Base-by-base conservation (phyloP, 1,140 invertebrate species). In the Elymnias hypermnestra region DNA sequence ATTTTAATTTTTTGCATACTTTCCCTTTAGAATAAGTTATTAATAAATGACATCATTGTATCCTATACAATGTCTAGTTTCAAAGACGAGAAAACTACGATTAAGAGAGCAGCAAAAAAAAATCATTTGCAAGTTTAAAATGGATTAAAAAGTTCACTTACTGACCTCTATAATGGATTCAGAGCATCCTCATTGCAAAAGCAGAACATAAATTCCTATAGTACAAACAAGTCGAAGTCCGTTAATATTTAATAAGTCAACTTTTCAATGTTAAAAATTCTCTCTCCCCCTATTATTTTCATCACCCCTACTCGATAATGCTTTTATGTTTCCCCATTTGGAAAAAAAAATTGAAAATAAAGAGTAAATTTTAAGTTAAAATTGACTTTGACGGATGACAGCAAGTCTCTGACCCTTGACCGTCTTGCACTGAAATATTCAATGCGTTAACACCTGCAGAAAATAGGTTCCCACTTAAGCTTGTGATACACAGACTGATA, bases 301-400 rank as follows among this genome's bases (percentile, higher is more conserved):
- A 70, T 49, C 64, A 55, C 54, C 54, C 61, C 55, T 59, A 82
- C 74, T 69, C 68, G 72, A 74, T 71, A 82, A 78, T 58, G 74
- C 74, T 82, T 82, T 82, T 78, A 78, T 71, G 60, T 54, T 38
- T 12, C 40, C 31, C 38, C 39, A 3, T 36, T 54, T 42, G 35
- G 31, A 42, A 68, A 65, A 44, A 38, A 51, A 37, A 53, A 43
- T 29, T 36, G 15, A 19, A 46, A 46, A 53, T 15, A 47, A 48
- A 48, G 48, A 31, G 43, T 72, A 63, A 67, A 77, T 68, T 82
- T 82, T 67, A 48, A 53, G 38, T 78, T 76, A 46, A 68, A 76
- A 72, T 77, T 73, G 77, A 71, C 72, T 72, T 78, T 82, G 77
- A 82, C 69, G 58, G 65, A 78, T 77, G 77, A 77, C 68, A 67